Percentiles rank a stretch among this genome's conserved stretches.
Evolutionary conservation across 23 tunicate genomes (phyloP).

Genomic region (Clavelina lepadiformis): DNA sequence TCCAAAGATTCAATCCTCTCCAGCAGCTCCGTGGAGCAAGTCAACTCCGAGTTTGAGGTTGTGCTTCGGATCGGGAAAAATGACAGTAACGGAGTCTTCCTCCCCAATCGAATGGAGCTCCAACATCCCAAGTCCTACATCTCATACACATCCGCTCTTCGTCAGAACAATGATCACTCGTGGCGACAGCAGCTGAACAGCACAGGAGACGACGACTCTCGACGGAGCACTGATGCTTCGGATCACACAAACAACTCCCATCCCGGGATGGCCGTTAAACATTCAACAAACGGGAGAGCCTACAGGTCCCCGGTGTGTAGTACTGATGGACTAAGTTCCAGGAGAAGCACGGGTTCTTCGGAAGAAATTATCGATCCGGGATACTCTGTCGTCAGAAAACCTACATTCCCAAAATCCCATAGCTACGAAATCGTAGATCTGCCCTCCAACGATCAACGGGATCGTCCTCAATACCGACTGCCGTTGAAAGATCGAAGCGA

Average conservation of each 20-base stretch:
- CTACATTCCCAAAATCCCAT: too few species aligned
- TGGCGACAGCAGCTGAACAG: conserved; percentile 25
- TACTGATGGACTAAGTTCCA: neutral
- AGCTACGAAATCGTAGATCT: too few species aligned
- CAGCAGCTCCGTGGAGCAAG: neutral
- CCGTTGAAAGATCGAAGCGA: too few species aligned
- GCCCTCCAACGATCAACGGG: too few species aligned
- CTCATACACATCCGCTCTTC: neutral
- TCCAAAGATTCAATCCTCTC: conserved; percentile 7
- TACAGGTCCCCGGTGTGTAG: neutral
- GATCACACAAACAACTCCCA: neutral
- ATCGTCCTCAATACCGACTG: too few species aligned
- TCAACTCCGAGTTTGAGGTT: neutral
- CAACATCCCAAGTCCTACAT: neutral
- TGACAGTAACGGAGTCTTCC: neutral
- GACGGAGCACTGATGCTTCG: conserved; percentile 29
- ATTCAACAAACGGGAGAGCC: too few species aligned
- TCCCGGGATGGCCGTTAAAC: too few species aligned
- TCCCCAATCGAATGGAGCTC: neutral
- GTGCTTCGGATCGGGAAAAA: neutral
- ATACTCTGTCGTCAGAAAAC: too few species aligned
- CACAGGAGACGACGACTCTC: conserved; percentile 24
- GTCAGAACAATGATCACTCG: neutral
- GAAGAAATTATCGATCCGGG: too few species aligned
- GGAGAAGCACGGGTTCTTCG: too few species aligned